phyloP scores from a whole-genome alignment of 92 coral and sea anemone species.

The Ricordea florida region DNA sequence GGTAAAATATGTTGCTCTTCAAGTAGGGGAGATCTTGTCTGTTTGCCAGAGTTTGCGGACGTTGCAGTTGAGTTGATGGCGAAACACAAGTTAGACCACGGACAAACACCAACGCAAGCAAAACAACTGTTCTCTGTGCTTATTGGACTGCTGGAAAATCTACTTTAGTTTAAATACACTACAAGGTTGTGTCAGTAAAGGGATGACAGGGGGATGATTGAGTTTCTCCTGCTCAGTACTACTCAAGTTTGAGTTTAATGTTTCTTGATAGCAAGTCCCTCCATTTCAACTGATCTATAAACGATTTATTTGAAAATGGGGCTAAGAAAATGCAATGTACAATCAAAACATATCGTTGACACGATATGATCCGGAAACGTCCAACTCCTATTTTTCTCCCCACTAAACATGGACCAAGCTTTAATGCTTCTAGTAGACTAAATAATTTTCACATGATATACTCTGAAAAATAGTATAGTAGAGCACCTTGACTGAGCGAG shows the following conservation, averaged over 20 bases:
- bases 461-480: too few relatives aligned
- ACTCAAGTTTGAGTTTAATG: neutral
- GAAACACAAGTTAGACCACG: constrained; percentile 29
- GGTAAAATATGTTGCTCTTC: constrained; percentile 22
- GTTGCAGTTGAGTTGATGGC: constrained; percentile 36
- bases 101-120: constrained; percentile 27
- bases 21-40: constrained; percentile 25
- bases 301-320: neutral
- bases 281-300: neutral
- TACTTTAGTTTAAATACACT: constrained; percentile 14
- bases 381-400: neutral
- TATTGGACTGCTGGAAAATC: constrained; percentile 13
- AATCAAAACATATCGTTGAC: neutral
- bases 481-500: too few relatives aligned
- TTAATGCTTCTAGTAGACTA: neutral
- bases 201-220: neutral
- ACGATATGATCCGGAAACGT: neutral
- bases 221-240: neutral
- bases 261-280: neutral
- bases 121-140: constrained; percentile 22
- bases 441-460: neutral
- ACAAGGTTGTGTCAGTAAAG: neutral
- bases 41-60: constrained; percentile 39
- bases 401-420: neutral
- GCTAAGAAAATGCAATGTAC: neutral